Base-by-base conservation (phyloP, 2,888 invertebrate genomes). In the Tethea ocularis region DNA sequence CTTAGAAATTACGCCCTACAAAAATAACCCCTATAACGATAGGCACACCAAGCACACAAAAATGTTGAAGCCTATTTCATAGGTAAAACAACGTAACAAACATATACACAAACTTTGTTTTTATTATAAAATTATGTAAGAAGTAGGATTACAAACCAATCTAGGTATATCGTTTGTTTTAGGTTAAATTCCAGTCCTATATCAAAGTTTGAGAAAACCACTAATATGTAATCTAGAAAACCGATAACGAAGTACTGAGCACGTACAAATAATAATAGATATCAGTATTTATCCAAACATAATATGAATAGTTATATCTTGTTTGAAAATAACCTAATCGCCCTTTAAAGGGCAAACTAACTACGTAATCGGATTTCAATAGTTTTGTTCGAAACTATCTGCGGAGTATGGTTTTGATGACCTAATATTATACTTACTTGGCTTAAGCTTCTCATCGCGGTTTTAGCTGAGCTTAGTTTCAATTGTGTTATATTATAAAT, bases 201-300 rank as follows among this genome's bases (percentile, higher is more conserved):
- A 46, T 20, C 46, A 46, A 46, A 46, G 10, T 46, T 46, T 10
- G 17, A 46, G 10, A 46, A 46, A 17, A 41, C 17, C 17, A 41
- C n/a, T 33, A 33, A 7, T 4, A 13, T 13, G 8, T 5, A 8
- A 10, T n/a, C 38, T 38, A 46, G 46, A 20, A 20, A 2, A 20
- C 46, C 10, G 46, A 46, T 46, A 46, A 46, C 46, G 46, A 20
- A 46, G 46, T 46, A 46, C 20, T 20, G 6, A 46, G 17, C 46
- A 46, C 46, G 46, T 46, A 46, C 46, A 46, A 20, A 20, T 46
- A 46, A 10, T 20, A 17, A 46, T 46, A 46, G 41, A 46, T 20
- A n/a, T 7, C 46, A 46, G 17, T 46, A 46, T 46, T 46, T 46
- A 46, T 20, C n/a, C 46, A 46, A 46, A 46, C 46, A 46, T 46